phyloP scores from a whole-genome alignment of 1,140 invertebrate species.

The Procambarus virginalis region DNA sequence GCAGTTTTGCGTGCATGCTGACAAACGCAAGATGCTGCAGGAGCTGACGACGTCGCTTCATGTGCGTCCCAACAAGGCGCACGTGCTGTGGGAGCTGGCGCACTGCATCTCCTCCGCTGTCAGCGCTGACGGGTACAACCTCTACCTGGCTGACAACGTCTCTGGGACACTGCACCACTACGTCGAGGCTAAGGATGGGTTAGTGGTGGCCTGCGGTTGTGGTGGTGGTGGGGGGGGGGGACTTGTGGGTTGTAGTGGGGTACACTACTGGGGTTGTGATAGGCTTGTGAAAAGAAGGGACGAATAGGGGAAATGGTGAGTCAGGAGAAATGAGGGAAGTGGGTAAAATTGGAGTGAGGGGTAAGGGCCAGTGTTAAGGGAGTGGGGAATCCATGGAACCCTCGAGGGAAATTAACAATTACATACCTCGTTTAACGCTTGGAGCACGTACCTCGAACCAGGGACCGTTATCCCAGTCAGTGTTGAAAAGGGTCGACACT shows the following conservation, averaged over 20 bases:
- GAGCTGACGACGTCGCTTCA: constrained; percentile 78
- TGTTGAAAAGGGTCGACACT: too few species aligned
- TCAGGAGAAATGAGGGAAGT: neutral
- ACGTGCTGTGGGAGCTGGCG: constrained; percentile 79
- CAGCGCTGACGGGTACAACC: constrained; percentile 78
- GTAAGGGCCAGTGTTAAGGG: neutral
- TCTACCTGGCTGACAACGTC: constrained; percentile 75
- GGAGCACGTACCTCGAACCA: too few species aligned
- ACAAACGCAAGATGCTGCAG: constrained; percentile 80
- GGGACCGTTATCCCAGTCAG: too few species aligned
- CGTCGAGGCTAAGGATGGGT: constrained; percentile 71
- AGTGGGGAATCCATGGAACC: too few species aligned
- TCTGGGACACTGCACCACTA: constrained; percentile 73
- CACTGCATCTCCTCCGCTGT: constrained; percentile 79
- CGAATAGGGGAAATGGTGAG: neutral
- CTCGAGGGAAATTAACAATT: too few species aligned
- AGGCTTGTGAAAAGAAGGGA: neutral
- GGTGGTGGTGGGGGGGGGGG: neutral
- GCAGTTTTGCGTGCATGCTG: constrained; percentile 79
- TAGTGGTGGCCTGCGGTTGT: constrained; percentile 21
- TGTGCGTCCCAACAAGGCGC: constrained; percentile 76
- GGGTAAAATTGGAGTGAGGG: neutral
- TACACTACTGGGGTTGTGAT: neutral
- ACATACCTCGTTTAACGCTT: too few species aligned
- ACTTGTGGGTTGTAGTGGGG: neutral